Evolutionary conservation across 2,888 invertebrate genomes (phyloP).

Genomic region (Heliconius cydno): DNA sequence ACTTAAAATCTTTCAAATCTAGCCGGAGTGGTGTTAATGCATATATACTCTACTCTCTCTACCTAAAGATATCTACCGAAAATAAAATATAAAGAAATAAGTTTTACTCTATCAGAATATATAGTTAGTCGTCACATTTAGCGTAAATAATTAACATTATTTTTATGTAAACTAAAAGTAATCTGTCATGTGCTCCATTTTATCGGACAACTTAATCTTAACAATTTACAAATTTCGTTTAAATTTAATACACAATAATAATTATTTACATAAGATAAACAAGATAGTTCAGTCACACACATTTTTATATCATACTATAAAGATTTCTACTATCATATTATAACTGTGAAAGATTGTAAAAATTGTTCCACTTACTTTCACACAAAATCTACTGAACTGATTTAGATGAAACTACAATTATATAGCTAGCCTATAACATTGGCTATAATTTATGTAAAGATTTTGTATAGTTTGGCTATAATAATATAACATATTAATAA

Average conservation of each 20-base stretch:
- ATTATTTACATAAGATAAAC: neutral
- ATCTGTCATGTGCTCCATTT: neutral
- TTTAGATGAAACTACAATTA: too few relatives aligned
- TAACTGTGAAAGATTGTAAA: too few relatives aligned
- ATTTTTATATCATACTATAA: neutral
- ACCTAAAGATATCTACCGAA: neutral
- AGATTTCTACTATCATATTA: too few relatives aligned
- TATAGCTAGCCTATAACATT: too few relatives aligned
- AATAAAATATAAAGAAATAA: neutral
- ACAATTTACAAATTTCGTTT: neutral
- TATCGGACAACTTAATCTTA: slow-evolving; percentile 3
- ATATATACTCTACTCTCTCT: neutral
- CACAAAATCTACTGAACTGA: too few relatives aligned
- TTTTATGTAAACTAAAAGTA: neutral
- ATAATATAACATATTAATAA: neutral
- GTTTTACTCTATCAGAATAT: neutral
- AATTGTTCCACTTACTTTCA: too few relatives aligned
- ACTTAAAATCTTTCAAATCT: too few relatives aligned
- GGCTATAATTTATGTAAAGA: too few relatives aligned
- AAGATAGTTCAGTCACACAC: too few relatives aligned
- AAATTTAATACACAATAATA: neutral
- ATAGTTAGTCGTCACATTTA: neutral
- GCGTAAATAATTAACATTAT: neutral
- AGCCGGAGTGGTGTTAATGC: too few relatives aligned
- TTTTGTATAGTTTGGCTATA: too few relatives aligned